These are phyloP conservation scores for Tetrao urogallus DNA, from an alignment of 2,113 vertebrate genomes.

Conservation along the genomic window DNA sequence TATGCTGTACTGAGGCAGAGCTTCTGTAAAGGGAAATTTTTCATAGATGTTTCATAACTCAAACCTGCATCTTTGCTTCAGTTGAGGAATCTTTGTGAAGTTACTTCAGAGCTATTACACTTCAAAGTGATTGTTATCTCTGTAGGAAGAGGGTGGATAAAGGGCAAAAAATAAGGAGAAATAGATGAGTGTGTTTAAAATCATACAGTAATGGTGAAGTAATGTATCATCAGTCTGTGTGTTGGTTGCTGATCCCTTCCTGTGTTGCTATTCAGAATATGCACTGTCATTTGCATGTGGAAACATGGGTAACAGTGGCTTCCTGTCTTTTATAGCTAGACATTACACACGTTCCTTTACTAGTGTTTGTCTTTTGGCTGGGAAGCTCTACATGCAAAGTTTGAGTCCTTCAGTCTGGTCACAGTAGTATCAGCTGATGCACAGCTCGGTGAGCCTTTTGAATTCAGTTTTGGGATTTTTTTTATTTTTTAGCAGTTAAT, in stretches of 20 bases:
- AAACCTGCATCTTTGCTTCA: background rate
- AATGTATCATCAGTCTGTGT: background rate
- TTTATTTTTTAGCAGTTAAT: background rate
- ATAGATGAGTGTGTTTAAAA: background rate
- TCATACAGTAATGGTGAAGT: background rate
- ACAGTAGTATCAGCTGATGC: background rate
- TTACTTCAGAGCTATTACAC: background rate
- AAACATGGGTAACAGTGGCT: background rate
- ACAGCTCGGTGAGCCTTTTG: background rate
- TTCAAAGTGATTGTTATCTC: background rate
- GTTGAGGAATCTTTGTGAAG: background rate
- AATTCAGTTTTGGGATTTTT: background rate
- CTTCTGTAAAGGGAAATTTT: background rate
- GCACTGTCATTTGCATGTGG: background rate
- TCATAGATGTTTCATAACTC: background rate
- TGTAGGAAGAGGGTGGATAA: background rate
- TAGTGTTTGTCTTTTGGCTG: background rate
- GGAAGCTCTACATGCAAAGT: background rate
- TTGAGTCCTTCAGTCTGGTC: background rate
- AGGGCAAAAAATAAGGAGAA: background rate
- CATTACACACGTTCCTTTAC: background rate
- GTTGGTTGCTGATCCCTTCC: background rate
- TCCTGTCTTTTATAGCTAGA: background rate
- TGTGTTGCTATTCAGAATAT: background rate
- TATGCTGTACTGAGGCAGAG: background rate